phyloP scores from a whole-genome alignment of 1,140 invertebrate genomes.

The Ostrea denselamellosa region DNA sequence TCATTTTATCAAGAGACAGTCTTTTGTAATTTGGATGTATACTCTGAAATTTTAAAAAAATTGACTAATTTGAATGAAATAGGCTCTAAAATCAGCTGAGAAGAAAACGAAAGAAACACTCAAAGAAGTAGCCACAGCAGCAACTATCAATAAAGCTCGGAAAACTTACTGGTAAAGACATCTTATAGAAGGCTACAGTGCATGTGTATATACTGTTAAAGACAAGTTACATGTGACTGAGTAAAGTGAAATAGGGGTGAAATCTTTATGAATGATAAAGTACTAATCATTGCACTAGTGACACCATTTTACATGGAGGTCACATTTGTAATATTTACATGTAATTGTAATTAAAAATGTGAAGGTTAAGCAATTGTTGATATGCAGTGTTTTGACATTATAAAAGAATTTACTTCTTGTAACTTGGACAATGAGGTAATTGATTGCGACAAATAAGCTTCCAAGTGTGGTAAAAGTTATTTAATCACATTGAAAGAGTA shows the following conservation, averaged over 20 bases:
- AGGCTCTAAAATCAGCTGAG: slow-evolving; percentile 96
- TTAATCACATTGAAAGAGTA: too few relatives aligned
- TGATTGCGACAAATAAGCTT: too few relatives aligned
- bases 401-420: too few relatives aligned
- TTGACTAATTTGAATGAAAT: neutral
- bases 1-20: too few relatives aligned
- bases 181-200: neutral
- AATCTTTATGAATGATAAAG: neutral
- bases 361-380: too few relatives aligned
- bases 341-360: too few relatives aligned
- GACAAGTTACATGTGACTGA: neutral
- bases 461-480: too few relatives aligned
- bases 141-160: slow-evolving; percentile 93
- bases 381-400: too few relatives aligned
- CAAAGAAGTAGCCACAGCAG: slow-evolving; percentile 89
- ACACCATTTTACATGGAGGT: neutral
- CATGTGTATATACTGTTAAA: neutral
- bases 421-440: too few relatives aligned
- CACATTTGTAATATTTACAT: too few relatives aligned
- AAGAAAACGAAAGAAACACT: slow-evolving; percentile 96
- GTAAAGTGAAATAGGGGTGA: neutral
- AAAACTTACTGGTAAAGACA: slow-evolving; percentile 83
- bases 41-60: neutral
- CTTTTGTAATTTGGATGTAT: too few relatives aligned
- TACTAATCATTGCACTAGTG: too few relatives aligned